These are phyloP conservation scores for Molossus molossus DNA, from an alignment of 2,797 vertebrate genomes.

Conservation along the genomic window DNA sequence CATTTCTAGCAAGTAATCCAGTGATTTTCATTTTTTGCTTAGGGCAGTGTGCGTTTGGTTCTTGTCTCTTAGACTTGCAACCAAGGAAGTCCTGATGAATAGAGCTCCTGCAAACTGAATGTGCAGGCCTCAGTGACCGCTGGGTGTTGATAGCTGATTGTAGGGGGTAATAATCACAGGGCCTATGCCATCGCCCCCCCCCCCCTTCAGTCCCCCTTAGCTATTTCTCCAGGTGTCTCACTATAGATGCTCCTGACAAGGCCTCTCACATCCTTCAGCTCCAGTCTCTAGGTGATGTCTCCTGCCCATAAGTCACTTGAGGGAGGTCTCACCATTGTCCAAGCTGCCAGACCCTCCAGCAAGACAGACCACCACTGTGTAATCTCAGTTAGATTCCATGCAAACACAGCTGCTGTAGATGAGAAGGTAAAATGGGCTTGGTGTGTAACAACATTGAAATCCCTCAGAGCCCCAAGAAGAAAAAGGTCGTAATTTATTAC, in stretches of 20 bases:
- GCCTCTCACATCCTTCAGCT: background rate
- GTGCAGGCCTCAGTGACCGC: background rate
- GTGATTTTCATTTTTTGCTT: background rate
- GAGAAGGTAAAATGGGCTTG: background rate
- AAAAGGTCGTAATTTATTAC: background rate
- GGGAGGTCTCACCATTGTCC: background rate
- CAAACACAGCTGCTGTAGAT: background rate
- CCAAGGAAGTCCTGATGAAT: background rate
- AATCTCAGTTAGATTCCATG: background rate
- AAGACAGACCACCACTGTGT: background rate
- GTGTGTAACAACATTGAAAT: background rate
- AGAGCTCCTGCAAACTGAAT: background rate
- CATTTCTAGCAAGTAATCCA: background rate
- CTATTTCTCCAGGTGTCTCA: background rate
- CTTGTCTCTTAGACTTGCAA: background rate
- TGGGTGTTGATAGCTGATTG: background rate
- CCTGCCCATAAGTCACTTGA: background rate
- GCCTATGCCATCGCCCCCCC: too few species aligned
- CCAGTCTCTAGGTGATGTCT: background rate
- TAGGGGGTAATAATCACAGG: background rate
- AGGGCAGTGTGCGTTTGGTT: background rate
- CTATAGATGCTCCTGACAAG: background rate
- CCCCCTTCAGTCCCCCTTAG: background rate
- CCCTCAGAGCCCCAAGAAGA: background rate
- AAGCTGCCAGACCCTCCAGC: background rate